Percentiles rank a stretch among this genome's conserved stretches.
Evolutionary conservation across 2,888 invertebrate species (phyloP).

Genomic region (Dinocampus coccinellae): DNA sequence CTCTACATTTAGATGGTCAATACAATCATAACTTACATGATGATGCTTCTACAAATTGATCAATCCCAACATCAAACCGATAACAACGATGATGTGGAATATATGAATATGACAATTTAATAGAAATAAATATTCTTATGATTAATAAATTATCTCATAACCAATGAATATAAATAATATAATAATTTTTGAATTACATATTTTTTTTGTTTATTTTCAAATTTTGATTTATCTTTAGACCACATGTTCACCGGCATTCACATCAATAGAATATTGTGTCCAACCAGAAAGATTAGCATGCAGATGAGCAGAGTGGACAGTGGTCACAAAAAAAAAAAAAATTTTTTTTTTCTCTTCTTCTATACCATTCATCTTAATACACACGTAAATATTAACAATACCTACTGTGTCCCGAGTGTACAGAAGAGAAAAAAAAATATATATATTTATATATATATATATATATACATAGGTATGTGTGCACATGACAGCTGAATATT

Average conservation of each 20-base stretch:
- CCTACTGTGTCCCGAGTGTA: neutral
- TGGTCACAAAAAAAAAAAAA: neutral
- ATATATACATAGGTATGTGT: too few species aligned
- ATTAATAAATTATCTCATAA: too few species aligned
- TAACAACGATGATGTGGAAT: neutral
- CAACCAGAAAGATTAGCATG: slow-evolving; percentile 5
- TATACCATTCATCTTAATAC: neutral
- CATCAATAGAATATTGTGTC: neutral
- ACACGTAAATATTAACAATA: neutral
- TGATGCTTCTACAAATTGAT: neutral
- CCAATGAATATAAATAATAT: too few species aligned
- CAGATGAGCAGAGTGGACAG: slow-evolving; percentile 26
- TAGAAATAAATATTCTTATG: too few species aligned
- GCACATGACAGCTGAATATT: slow-evolving; percentile 61
- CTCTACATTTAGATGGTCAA: neutral
- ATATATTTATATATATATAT: too few species aligned
- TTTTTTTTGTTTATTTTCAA: too few species aligned
- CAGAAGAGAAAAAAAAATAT: neutral
- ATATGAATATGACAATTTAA: neutral
- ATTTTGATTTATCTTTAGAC: too few species aligned
- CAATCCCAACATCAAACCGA: too few species aligned
- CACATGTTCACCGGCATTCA: neutral
- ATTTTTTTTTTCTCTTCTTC: neutral
- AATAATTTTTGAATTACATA: too few species aligned
- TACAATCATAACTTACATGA: neutral